These are phyloP conservation scores for Cirrhinus molitorella DNA, from an alignment of 2,797 vertebrate species.

Conservation along the genomic window DNA sequence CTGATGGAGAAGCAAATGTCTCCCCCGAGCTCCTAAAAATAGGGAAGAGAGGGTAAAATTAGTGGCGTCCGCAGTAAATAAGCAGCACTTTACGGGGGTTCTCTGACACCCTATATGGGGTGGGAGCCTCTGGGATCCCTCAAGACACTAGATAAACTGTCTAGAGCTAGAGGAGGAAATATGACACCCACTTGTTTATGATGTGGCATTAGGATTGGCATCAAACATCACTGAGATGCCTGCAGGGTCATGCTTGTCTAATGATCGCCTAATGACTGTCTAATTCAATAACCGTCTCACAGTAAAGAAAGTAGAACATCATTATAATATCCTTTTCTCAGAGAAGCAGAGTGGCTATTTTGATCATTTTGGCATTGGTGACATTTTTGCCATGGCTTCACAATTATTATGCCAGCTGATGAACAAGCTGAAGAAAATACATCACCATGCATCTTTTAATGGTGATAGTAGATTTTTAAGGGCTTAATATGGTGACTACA, in stretches of 20 bases:
- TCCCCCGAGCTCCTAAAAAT: conserved; percentile 62
- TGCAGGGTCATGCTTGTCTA: not conserved
- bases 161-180: not conserved
- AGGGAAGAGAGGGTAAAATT: conserved; percentile 65
- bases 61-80: conserved; percentile 24
- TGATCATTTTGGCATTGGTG: not conserved
- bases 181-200: not conserved
- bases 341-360: no score
- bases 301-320: not conserved
- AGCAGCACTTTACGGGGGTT: not conserved
- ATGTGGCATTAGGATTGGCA: not conserved
- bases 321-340: not conserved
- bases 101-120: conserved; percentile 53
- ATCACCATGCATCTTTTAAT: not conserved
- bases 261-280: not conserved
- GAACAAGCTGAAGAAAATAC: not conserved
- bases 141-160: conserved; percentile 7
- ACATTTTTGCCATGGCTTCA: not conserved
- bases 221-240: not conserved
- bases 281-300: not conserved
- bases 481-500: not conserved
- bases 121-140: not conserved
- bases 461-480: not conserved
- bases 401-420: not conserved
- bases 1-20: conserved; percentile 55